phyloP scores from a whole-genome alignment of 2,113 vertebrate species.

The Acrocephalus kingi region DNA sequence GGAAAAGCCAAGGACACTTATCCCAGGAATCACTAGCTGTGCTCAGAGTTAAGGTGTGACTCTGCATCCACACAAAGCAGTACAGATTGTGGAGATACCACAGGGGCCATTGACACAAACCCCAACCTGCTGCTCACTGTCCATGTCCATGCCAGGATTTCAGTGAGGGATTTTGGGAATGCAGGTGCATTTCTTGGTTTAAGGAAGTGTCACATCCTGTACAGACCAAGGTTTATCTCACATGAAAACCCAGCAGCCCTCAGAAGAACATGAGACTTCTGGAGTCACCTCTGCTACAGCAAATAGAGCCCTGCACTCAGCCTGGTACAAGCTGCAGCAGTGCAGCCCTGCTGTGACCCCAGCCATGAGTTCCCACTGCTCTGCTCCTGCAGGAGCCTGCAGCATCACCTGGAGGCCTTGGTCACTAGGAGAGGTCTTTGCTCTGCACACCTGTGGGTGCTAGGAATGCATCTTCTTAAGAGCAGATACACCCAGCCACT shows the following conservation, averaged over 20 bases:
- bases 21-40: neutral
- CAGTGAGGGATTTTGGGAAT: neutral
- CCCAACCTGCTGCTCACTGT: neutral
- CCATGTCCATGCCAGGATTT: neutral
- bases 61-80: neutral
- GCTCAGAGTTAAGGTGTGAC: neutral
- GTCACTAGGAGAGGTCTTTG: neutral
- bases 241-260: neutral
- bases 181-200: neutral
- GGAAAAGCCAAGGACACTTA: neutral
- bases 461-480: neutral
- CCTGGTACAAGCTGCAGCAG: fast-evolving
- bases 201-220: neutral
- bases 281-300: neutral
- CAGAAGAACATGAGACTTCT: neutral
- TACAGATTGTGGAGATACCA: neutral
- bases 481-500: neutral
- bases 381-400: neutral
- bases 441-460: neutral
- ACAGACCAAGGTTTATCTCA: neutral
- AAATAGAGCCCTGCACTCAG: fast-evolving
- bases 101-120: no score
- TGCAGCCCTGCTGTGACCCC: neutral
- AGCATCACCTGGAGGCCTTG: neutral
- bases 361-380: fast-evolving